Evolutionary conservation across 1,140 invertebrate species (phyloP).

Genomic region (Cyclina sinensis): DNA sequence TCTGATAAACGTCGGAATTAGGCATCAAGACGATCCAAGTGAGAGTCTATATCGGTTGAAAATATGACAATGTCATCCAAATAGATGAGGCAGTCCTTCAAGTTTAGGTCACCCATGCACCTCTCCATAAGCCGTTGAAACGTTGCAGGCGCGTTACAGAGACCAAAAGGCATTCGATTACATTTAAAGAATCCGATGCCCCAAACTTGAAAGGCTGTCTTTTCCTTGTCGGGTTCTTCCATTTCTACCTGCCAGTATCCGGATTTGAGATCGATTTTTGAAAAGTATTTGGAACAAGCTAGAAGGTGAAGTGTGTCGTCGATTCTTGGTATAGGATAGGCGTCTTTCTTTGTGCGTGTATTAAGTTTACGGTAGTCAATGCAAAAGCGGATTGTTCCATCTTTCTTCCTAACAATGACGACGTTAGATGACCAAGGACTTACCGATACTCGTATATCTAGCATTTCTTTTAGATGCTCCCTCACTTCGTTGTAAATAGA

Average conservation of each 20-base stretch:
- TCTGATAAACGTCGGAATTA: not conserved
- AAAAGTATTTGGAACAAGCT: slow-evolving; percentile 84
- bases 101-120: no score
- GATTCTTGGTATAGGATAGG: slow-evolving; percentile 65
- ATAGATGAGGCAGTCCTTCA: slow-evolving; percentile 15
- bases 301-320: slow-evolving; percentile 9
- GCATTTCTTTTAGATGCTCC: slow-evolving; percentile 45
- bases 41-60: not conserved
- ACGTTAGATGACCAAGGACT: slow-evolving; percentile 87
- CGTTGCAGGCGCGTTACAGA: slow-evolving; percentile 84
- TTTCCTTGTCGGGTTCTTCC: slow-evolving; percentile 68
- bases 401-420: no score
- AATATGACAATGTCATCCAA: slow-evolving; percentile 20
- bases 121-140: slow-evolving; percentile 88
- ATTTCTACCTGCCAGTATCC: no score
- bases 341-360: slow-evolving; percentile 58
- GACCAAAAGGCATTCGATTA: slow-evolving; percentile 75
- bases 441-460: slow-evolving; percentile 28
- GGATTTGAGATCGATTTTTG: slow-evolving; percentile 74
- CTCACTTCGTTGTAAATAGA: slow-evolving; percentile 31
- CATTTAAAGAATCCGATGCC: slow-evolving; percentile 66
- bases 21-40: slow-evolving; percentile 7
- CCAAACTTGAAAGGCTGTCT: slow-evolving; percentile 64
- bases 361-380: no score
- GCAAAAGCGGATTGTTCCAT: slow-evolving; percentile 87